Evolutionary conservation across 2,888 invertebrate species (phyloP), one percentile per base, ranked within the genome.

Genomic region (Watsonalla cultraria): DNA sequence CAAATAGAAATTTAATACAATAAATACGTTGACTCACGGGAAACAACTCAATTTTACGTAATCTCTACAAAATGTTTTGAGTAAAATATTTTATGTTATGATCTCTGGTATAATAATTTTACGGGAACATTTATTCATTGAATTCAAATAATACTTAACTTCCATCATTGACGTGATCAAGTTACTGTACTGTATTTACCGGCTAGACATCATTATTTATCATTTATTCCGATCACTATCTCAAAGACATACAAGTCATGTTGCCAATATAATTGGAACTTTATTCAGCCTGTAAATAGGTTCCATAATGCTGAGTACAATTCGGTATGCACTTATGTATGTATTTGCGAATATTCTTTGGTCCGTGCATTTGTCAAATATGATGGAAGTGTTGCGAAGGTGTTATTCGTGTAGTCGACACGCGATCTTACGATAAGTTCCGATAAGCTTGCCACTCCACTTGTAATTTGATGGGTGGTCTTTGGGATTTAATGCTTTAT

Each of bases 331-430:
- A 24, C 24, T 24, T 24, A 42, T 42, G 42, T 42, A 8, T 42
- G 66, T 74, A 68, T 77, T 79, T 74, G 78, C 76, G 78, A 79
- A 14, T 49, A 49, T 79, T 79, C 80, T 80, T 79, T 76, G 79
- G 80, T 77, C 78, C 75, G 65, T 65, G 72, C 80, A 82, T 85
- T 83, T 81, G 83, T 84, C 81, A 83, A 81, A 80, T 79, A 80
- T 81, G 82, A 84, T 81, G 74, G 80, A 78, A 77, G 76, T 70
- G 72, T 24, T 74, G 77, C 75, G 73, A 80, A 80, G 76, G 77
- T 81, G 82, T 81, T 82, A 76, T 81, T 82, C 83, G 77, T 84
- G 84, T 83, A 80, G 82, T 81, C 80, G 82, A 84, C 84, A 84
- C 78, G 80, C 82, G 81, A 85, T 83, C 74, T 69, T 68, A 74